Conservation (phyloP, 2,797 vertebrate species). For the Sandelia bainsii region DNA sequence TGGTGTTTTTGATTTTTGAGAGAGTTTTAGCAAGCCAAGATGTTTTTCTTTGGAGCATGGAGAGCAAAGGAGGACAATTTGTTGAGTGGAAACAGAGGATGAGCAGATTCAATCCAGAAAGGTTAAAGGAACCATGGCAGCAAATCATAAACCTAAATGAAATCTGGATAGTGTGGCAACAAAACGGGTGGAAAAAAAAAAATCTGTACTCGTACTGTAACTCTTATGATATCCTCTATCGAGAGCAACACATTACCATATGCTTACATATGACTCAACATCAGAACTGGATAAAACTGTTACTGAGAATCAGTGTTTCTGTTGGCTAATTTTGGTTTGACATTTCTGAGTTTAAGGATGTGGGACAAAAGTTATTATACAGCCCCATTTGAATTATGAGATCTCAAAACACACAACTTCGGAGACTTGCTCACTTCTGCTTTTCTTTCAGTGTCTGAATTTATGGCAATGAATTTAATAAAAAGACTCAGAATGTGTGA, state of each 20-base stretch:
- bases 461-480: slow-evolving; percentile 46
- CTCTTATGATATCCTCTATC: not conserved
- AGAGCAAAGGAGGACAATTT: slow-evolving; percentile 8
- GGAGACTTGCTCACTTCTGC: slow-evolving; percentile 4
- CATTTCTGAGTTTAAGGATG: slow-evolving; percentile 2
- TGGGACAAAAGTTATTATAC: not conserved
- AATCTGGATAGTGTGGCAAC: not conserved
- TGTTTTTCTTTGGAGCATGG: not conserved
- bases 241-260: not conserved
- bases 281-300: slow-evolving; percentile 1
- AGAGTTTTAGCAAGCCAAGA: not conserved
- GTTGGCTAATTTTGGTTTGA: not conserved
- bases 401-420: slow-evolving; percentile 13
- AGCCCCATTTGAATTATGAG: not conserved
- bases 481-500: slow-evolving; percentile 67
- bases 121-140: slow-evolving; percentile 2
- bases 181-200: not conserved
- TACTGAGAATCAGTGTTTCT: not conserved
- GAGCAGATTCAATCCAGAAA: slow-evolving; percentile 7
- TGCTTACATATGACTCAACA: not conserved
- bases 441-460: slow-evolving; percentile 6
- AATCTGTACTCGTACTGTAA: no score
- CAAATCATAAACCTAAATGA: not conserved
- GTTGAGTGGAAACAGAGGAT: slow-evolving; percentile 18
- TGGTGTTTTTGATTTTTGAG: not conserved